A percentile compares a stretch with the other conserved stretches of the same genome.
These are phyloP conservation scores for Colaptes auratus DNA, from an alignment of 2,113 vertebrate species.

Conservation along the genomic window DNA sequence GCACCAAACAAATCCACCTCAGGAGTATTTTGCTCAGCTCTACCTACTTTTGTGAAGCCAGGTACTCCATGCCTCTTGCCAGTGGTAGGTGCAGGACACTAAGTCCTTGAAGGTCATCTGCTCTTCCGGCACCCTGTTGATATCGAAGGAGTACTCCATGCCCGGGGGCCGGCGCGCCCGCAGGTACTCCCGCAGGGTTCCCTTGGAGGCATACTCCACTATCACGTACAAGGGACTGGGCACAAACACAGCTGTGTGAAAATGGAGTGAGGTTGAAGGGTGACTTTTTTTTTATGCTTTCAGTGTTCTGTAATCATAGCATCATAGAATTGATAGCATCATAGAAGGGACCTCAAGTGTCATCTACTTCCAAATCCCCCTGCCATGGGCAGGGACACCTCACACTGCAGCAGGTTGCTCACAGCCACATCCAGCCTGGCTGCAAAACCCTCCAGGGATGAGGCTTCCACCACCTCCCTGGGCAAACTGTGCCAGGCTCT, in stretches of 20 bases:
- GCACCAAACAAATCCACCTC: not conserved
- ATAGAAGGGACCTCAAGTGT: too few relatives aligned
- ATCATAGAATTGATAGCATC: too few relatives aligned
- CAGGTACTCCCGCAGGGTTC: constrained; percentile 94
- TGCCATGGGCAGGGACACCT: too few relatives aligned
- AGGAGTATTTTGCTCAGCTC: not conserved
- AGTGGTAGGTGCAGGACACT: constrained; percentile 98
- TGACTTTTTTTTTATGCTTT: not conserved
- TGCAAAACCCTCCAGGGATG: too few relatives aligned
- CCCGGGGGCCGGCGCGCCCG: constrained; percentile 91
- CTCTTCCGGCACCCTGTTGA: constrained; percentile 92
- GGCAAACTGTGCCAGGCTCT: too few relatives aligned
- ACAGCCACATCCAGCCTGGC: too few relatives aligned
- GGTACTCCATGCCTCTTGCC: constrained; percentile 98
- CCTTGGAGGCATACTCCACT: constrained; percentile 96
- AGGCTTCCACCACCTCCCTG: too few relatives aligned
- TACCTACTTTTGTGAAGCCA: constrained; percentile 93
- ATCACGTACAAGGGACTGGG: constrained; percentile 93
- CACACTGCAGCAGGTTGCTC: too few relatives aligned
- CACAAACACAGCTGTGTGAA: not conserved
- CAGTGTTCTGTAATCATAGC: fast-evolving
- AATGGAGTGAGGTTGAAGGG: not conserved
- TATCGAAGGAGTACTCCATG: constrained; percentile 98
- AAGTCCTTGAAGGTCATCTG: constrained; percentile 98
- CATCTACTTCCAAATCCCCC: too few relatives aligned